phyloP scores from a whole-genome alignment of 2,888 invertebrate species.

The Clitarchus hookeri region DNA sequence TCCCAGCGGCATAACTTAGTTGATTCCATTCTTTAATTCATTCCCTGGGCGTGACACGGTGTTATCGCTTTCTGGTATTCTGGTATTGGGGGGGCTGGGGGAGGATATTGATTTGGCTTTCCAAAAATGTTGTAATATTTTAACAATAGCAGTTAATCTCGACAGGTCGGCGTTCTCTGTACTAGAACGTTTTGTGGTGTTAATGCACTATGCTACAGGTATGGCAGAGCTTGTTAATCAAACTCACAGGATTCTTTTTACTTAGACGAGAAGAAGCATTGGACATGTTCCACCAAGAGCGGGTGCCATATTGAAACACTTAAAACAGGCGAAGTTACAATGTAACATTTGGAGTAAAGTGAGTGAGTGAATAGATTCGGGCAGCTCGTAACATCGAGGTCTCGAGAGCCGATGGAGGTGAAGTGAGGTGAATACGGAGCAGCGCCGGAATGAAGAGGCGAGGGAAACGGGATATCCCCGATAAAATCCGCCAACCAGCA shows the following conservation, averaged over 20 bases:
- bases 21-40: too few species aligned
- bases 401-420: too few species aligned
- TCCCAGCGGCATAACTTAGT: too few species aligned
- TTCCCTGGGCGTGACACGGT: too few species aligned
- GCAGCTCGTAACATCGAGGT: too few species aligned
- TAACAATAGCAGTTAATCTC: neutral
- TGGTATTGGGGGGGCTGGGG: too few species aligned
- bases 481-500: too few species aligned
- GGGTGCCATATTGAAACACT: neutral
- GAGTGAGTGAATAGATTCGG: too few species aligned
- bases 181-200: constrained; percentile 20
- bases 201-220: neutral
- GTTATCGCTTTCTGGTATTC: constrained; percentile 21
- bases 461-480: too few species aligned
- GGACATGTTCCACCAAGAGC: constrained; percentile 22
- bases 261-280: constrained; percentile 15
- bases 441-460: too few species aligned
- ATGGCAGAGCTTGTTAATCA: constrained; percentile 8
- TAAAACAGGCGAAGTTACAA: neutral
- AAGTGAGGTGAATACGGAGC: too few species aligned
- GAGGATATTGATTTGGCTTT: constrained; percentile 11
- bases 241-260: constrained; percentile 19
- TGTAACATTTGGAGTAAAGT: too few species aligned
- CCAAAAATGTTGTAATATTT: neutral
- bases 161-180: neutral